Evolutionary conservation across 2,888 invertebrate genomes (phyloP).

Genomic region (Pyrgus malvae): DNA sequence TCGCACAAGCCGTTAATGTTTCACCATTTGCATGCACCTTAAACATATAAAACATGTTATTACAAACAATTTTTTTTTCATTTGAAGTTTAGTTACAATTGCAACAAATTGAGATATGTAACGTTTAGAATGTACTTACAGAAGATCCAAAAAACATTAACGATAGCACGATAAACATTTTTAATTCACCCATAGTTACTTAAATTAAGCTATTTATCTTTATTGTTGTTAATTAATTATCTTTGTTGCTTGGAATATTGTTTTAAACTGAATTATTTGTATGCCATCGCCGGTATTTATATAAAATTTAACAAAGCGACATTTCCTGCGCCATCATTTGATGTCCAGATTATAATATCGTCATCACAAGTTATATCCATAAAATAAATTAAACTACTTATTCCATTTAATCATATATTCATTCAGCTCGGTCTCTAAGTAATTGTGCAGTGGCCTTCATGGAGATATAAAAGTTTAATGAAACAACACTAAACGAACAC

Average conservation of each 20-base stretch:
- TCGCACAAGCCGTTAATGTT: constrained; percentile 28
- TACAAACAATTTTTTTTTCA: too few species aligned
- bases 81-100: too few species aligned
- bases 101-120: too few species aligned
- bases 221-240: not conserved
- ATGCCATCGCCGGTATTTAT: not conserved
- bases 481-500: too few species aligned
- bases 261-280: not conserved
- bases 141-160: too few species aligned
- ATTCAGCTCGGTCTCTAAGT: not conserved
- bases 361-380: constrained; percentile 11
- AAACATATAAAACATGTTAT: too few species aligned
- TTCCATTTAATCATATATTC: not conserved
- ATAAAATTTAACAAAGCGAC: constrained; percentile 8
- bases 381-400: constrained; percentile 1
- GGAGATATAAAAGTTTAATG: not conserved
- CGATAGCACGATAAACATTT: not conserved
- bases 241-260: not conserved
- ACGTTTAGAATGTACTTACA: too few species aligned
- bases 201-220: not conserved
- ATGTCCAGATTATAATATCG: not conserved
- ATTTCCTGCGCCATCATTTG: not conserved
- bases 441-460: constrained; percentile 6
- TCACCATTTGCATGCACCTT: constrained; percentile 33
- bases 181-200: not conserved